Conservation (phyloP, 1,140 invertebrate species). For the Littorina saxatilis region DNA sequence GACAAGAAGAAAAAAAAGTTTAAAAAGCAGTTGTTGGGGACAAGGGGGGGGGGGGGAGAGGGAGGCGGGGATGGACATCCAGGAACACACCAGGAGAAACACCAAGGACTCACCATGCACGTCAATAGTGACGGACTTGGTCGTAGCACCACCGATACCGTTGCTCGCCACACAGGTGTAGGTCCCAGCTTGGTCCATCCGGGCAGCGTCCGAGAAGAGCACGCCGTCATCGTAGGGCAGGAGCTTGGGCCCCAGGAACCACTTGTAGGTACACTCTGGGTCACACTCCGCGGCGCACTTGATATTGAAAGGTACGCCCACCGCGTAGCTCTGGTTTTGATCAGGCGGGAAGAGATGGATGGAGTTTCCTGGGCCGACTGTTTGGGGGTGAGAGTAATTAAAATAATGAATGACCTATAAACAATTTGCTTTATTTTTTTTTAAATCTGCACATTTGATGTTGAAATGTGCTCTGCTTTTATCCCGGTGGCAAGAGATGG, state of each 20-base stretch:
- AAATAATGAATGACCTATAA: not conserved
- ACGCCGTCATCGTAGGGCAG: constrained; percentile 27
- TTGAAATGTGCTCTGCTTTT: too few species aligned
- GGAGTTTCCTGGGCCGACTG: constrained; percentile 33
- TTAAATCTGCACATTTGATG: too few species aligned
- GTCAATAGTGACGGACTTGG: constrained; percentile 11
- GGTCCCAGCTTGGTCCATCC: constrained; percentile 21
- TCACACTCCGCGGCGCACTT: constrained; percentile 34
- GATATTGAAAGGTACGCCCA: constrained; percentile 29
- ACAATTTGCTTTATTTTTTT: too few species aligned
- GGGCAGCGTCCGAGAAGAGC: constrained; percentile 21
- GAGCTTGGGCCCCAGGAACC: constrained; percentile 14
- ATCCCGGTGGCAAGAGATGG: too few species aligned
- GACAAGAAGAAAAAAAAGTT: not conserved
- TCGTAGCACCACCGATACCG: constrained; percentile 30
- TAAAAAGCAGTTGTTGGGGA: not conserved
- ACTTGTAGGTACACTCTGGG: constrained; percentile 31
- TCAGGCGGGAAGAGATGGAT: constrained; percentile 27
- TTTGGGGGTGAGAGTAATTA: too few species aligned
- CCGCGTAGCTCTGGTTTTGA: constrained; percentile 22
- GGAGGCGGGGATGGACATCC: not conserved
- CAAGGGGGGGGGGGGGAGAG: not conserved
- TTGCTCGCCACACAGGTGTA: constrained; percentile 40
- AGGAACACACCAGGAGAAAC: not conserved
- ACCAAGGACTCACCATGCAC: constrained; percentile 24